Evolutionary conservation across 2,888 invertebrate species (phyloP), one percentile per base, ranked within the genome.

Genomic region (Physocephala rufipes): DNA sequence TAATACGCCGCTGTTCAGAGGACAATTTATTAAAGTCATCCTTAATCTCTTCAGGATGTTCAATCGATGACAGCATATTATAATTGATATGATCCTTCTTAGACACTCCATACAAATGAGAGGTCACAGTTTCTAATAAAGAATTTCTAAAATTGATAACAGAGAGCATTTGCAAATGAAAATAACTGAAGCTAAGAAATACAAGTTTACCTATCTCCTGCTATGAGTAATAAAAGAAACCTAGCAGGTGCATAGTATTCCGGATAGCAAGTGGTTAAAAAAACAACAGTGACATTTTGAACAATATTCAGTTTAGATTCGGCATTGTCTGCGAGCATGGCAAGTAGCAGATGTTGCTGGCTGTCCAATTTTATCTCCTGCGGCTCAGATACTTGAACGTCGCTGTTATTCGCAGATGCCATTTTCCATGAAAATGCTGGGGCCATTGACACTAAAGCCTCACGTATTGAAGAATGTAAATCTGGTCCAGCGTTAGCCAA

Each of bases 241-340:
- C 95, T 89, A 0, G 96, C 93, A 0, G 94, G 92, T 0, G 94
- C 91, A 84, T 95, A 94, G 79, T 93, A 90, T 45, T 90, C 88
- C 0, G 95, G 93, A 85, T 95, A 97, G 76, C 96, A 92, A 9
- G 90, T 90, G 2, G 93, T 91, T 0, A 95, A 89, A 80, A 94
- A 95, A 73, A 94, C 90, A 79, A 93, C 94, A 2, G 95, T 93
- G 51, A 94, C 92, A 86, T 94, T 93, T 71, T 96, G 89, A 51
- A 93, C 92, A 87, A 93, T 93, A 1, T 91, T 88, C 78, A 95
- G 92, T 21, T 92, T 91, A 49, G 91, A 90, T 87, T 93, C 89
- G 81, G 95, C 91, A 87, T 93, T 91, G 85, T 92, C 88, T 82
- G 93, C 89, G 21, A 92, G 86, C 78, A 93, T 87, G n/a, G 90